These are phyloP conservation scores for Menidia menidia DNA, from an alignment of 2,797 vertebrate genomes.

Conservation along the genomic window DNA sequence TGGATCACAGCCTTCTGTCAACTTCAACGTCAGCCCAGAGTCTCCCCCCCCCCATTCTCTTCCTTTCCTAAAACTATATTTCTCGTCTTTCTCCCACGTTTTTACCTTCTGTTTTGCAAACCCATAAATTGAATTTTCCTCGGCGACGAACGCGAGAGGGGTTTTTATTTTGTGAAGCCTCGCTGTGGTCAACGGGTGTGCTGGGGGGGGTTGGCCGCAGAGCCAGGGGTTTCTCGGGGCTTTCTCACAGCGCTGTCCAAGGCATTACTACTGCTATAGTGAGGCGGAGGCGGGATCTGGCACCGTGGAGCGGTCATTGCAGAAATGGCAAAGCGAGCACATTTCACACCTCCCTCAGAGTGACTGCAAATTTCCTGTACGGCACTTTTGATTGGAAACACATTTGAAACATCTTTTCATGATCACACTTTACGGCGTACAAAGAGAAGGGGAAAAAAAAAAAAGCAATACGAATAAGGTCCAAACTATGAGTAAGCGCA, in stretches of 20 bases:
- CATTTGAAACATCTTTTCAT: slow-evolving; percentile 81
- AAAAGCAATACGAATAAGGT: slow-evolving; percentile 38
- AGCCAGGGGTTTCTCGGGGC: slow-evolving; percentile 62
- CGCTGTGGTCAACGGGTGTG: slow-evolving; percentile 68
- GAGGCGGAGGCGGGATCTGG: slow-evolving; percentile 77
- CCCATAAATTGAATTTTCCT: slow-evolving; percentile 53
- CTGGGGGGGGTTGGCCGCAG: slow-evolving; percentile 39
- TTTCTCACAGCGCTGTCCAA: slow-evolving; percentile 77
- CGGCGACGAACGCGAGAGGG: slow-evolving; percentile 33
- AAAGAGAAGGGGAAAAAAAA: slow-evolving; percentile 53
- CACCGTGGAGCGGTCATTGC: slow-evolving; percentile 77
- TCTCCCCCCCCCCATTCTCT: slow-evolving; percentile 12
- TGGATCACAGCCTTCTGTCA: slow-evolving; percentile 52
- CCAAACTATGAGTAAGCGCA: slow-evolving; percentile 74
- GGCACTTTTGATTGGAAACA: slow-evolving; percentile 79
- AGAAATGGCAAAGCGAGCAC: slow-evolving; percentile 81
- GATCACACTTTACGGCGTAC: slow-evolving; percentile 68
- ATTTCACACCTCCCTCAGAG: slow-evolving; percentile 84
- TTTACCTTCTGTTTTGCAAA: slow-evolving; percentile 6
- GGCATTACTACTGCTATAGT: slow-evolving; percentile 70
- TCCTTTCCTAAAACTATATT: slow-evolving; percentile 3
- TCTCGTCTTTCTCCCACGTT: not conserved
- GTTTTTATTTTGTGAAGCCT: slow-evolving; percentile 65
- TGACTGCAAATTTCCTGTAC: slow-evolving; percentile 85
- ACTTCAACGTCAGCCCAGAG: slow-evolving; percentile 42